These are phyloP conservation scores for Calameuta filiformis DNA, from an alignment of 2,888 invertebrate species.

Conservation along the genomic window DNA sequence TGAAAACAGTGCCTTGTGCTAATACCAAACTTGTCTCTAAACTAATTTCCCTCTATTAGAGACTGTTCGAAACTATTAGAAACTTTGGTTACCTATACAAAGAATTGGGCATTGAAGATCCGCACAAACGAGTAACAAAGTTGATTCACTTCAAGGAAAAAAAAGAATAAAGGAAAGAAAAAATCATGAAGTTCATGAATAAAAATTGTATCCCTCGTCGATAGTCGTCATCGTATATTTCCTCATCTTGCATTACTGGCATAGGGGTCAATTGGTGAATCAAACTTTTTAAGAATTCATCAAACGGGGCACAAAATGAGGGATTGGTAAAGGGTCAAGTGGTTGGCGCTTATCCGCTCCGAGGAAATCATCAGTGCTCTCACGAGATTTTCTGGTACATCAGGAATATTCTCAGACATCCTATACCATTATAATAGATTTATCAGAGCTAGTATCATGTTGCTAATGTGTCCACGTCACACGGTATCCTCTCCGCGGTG, in stretches of 20 bases:
- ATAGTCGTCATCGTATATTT: neutral
- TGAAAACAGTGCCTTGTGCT: neutral
- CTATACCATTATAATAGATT: neutral
- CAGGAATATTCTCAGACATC: neutral
- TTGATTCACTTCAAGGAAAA: neutral
- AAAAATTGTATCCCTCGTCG: neutral
- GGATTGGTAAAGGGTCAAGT: neutral
- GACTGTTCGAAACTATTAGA: neutral
- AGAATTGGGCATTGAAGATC: neutral
- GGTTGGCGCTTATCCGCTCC: neutral
- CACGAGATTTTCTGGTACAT: neutral
- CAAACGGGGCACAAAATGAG: neutral
- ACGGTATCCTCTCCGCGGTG: neutral
- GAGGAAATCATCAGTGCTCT: neutral
- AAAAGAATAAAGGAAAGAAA: neutral
- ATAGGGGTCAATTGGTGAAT: neutral
- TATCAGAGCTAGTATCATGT: neutral
- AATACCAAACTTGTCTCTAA: neutral
- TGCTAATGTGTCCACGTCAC: neutral
- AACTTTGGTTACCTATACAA: neutral
- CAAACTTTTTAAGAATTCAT: neutral
- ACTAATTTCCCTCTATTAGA: neutral
- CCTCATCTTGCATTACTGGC: neutral
- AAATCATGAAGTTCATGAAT: neutral
- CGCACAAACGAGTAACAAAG: neutral